Evolutionary conservation across 2,888 invertebrate species (phyloP), one percentile per base, ranked within the genome.

Genomic region (Cloeon dipterum): DNA sequence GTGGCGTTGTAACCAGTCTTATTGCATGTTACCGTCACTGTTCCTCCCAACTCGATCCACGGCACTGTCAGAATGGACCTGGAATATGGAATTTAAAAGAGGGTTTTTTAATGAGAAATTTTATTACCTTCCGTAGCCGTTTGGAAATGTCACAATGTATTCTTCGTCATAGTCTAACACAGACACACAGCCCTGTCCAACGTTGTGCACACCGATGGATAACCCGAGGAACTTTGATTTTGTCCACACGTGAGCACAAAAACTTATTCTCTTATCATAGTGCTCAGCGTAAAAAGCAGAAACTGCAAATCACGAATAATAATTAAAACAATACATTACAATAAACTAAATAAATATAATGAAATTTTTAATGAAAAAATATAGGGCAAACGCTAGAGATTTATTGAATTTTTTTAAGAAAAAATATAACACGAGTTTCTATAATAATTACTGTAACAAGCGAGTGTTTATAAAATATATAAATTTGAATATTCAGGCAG

Each of bases 271-370:
- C 52, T 86, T 89, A 52, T 76, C 74, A 46, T 71, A 75, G 60
- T 93, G 88, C 56, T 98, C 98, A 16, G 93, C 96, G 64, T 99
- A 99, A 63, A 98, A 98, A 19, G 94, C 96, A 39, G 96, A 96
- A 50, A 98, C 83, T 79, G 55, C 42, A 56, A 58, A 44, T 39
- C 10, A 11, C n/a, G n/a, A n/a, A n/a, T n/a, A n/a, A n/a, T n/a
- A n/a, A n/a, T n/a, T n/a, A n/a, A n/a, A n/a, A n/a, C n/a, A n/a
- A n/a, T n/a, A n/a, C n/a, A n/a, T n/a, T n/a, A n/a, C n/a, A n/a
- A n/a, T n/a, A n/a, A n/a, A n/a, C n/a, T n/a, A n/a, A n/a, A n/a
- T n/a, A n/a, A n/a, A n/a, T n/a, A n/a, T n/a, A n/a, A n/a, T n/a
- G n/a, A n/a, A n/a, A n/a, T n/a, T n/a, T n/a, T n/a, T n/a, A n/a